Conservation (phyloP, 1,140 invertebrate species). For the Drosophila ohnishii region DNA sequence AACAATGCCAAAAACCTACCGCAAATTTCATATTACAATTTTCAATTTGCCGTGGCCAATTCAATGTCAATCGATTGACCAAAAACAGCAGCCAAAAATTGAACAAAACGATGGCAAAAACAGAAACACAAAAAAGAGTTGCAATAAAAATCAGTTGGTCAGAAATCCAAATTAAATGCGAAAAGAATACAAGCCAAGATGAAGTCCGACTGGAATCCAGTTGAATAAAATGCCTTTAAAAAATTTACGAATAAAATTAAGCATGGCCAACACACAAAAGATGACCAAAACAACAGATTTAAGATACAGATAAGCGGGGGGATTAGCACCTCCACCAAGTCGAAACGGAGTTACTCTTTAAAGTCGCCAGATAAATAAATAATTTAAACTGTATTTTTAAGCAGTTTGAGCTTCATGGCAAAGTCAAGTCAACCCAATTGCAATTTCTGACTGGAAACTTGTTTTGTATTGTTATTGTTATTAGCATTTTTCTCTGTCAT, state of each 20-base stretch:
- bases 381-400: background rate
- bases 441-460: constrained; percentile 50
- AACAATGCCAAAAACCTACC: constrained; percentile 7
- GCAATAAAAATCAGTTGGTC: constrained; percentile 65
- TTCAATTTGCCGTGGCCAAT: constrained; percentile 53
- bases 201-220: constrained; percentile 55
- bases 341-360: background rate
- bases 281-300: constrained; percentile 5
- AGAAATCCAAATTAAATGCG: constrained; percentile 64
- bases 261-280: constrained; percentile 38
- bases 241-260: constrained; percentile 64
- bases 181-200: constrained; percentile 58
- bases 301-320: constrained; percentile 8
- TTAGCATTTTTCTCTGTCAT: constrained; percentile 79
- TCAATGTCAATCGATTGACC: constrained; percentile 59
- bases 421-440: constrained; percentile 13
- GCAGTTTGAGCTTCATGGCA: background rate
- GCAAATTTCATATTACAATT: constrained; percentile 65
- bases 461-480: constrained; percentile 76
- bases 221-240: constrained; percentile 64
- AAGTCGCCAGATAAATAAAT: background rate
- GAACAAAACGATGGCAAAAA: background rate
- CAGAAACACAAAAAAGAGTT: constrained; percentile 4
- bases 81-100: constrained; percentile 58
- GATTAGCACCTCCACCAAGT: background rate